Evolutionary conservation across 2,888 invertebrate genomes (phyloP).

Genomic region (Dasypolia templi): DNA sequence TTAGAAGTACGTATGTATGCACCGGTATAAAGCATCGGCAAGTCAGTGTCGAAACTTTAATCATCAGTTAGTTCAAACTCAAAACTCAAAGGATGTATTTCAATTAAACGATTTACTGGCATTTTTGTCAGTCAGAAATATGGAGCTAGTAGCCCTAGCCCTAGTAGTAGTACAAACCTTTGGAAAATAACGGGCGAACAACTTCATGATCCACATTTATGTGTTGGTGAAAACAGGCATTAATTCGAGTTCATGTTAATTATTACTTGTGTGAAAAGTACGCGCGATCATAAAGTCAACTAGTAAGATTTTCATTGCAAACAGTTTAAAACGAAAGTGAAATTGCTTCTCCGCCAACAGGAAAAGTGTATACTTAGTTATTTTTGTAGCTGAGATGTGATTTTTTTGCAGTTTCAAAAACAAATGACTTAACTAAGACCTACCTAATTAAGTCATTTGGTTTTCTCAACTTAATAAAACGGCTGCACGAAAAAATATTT

Average conservation of each 20-base stretch:
- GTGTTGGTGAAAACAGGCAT: neutral
- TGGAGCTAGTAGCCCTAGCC: too few relatives aligned
- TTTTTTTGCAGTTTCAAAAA: neutral
- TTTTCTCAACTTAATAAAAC: neutral
- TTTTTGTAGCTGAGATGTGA: neutral
- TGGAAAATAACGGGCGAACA: too few relatives aligned
- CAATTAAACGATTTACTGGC: too few relatives aligned
- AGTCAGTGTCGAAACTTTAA: neutral
- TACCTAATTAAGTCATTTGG: too few relatives aligned
- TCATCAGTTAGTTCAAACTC: neutral
- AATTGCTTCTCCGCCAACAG: conserved; percentile 3
- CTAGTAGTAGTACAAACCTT: too few relatives aligned
- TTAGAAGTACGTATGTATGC: too few relatives aligned
- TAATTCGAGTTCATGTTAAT: neutral
- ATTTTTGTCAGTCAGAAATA: too few relatives aligned
- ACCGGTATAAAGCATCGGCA: neutral
- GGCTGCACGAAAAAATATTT: neutral
- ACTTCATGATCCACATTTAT: too few relatives aligned
- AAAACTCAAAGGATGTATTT: too few relatives aligned
- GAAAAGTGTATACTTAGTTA: conserved; percentile 12
- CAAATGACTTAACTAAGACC: too few relatives aligned
- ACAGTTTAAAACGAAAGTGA: conserved; percentile 36
- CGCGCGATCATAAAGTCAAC: neutral
- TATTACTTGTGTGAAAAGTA: neutral
- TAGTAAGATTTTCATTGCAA: neutral